Conservation (phyloP, 64 coral and sea anemone species). For the Catalaphyllia jardinei region DNA sequence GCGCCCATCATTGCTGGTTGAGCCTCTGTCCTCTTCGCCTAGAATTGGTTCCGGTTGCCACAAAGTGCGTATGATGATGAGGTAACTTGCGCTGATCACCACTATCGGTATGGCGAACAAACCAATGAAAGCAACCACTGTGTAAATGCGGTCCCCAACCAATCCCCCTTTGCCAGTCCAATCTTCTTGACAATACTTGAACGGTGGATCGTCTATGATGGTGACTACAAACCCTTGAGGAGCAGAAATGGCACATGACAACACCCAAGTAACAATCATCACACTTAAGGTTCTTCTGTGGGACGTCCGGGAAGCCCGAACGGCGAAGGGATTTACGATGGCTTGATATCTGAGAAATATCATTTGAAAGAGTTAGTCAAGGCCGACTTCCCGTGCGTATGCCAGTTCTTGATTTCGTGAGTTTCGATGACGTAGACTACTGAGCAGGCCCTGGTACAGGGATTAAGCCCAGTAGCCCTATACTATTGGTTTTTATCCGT, state of each 20-base stretch:
- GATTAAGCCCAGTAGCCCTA: background rate
- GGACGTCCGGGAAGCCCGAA: constrained; percentile 60
- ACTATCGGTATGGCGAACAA: constrained; percentile 73
- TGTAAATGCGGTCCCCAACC: constrained; percentile 52
- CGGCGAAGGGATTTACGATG: constrained; percentile 64
- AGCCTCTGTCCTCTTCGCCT: background rate
- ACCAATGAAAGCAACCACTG: constrained; percentile 49
- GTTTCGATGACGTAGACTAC: background rate
- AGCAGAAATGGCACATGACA: constrained; percentile 41
- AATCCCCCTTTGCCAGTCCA: constrained; percentile 64
- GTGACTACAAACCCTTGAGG: constrained; percentile 42
- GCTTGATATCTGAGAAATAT: constrained; percentile 61
- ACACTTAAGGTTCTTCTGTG: constrained; percentile 36
- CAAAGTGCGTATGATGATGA: constrained; percentile 50
- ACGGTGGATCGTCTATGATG: background rate
- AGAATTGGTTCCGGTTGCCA: constrained; percentile 40
- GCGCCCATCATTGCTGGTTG: background rate
- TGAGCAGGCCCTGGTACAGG: background rate
- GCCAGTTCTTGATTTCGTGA: background rate
- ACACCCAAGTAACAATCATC: constrained; percentile 71
- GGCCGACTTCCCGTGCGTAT: background rate
- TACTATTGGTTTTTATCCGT: background rate
- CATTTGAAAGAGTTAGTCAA: too few species aligned
- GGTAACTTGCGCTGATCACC: constrained; percentile 57
- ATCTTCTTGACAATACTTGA: constrained; percentile 44